Conservation (phyloP, 2,888 invertebrate genomes). For the Dasypolia templi region DNA sequence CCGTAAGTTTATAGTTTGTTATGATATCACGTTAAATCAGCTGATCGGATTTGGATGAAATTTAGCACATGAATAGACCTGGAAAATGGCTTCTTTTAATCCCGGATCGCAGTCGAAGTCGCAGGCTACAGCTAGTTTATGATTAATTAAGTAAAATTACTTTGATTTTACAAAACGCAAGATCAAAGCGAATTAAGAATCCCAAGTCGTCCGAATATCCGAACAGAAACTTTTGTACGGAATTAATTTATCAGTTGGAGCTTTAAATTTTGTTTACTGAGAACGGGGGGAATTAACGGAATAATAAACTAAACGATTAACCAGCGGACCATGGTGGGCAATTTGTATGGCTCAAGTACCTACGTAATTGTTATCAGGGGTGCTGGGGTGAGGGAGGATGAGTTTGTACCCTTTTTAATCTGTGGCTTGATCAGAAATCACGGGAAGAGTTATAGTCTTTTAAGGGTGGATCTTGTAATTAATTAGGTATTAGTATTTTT, state of each 20-base stretch:
- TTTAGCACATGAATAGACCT: no score
- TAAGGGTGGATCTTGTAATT: not conserved
- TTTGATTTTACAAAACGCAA: slow-evolving; percentile 51
- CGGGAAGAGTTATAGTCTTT: slow-evolving; percentile 15
- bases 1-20: no score
- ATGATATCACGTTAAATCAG: no score
- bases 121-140: no score
- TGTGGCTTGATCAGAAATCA: slow-evolving; percentile 22
- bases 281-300: slow-evolving; percentile 41
- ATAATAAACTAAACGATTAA: slow-evolving; percentile 54
- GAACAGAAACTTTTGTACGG: slow-evolving; percentile 52
- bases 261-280: slow-evolving; percentile 61
- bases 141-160: slow-evolving; percentile 46
- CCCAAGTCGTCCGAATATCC: slow-evolving; percentile 58
- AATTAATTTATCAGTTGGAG: slow-evolving; percentile 60
- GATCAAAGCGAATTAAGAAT: slow-evolving; percentile 65
- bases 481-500: not conserved
- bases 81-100: no score
- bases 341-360: slow-evolving; percentile 50
- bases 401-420: slow-evolving; percentile 32
- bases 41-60: no score
- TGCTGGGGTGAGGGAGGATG: not conserved
- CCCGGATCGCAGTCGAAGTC: no score
- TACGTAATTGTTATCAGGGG: slow-evolving; percentile 41
- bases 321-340: slow-evolving; percentile 36